phyloP scores from a whole-genome alignment of 2,888 invertebrate species.

The Scrobipalpa costella region DNA sequence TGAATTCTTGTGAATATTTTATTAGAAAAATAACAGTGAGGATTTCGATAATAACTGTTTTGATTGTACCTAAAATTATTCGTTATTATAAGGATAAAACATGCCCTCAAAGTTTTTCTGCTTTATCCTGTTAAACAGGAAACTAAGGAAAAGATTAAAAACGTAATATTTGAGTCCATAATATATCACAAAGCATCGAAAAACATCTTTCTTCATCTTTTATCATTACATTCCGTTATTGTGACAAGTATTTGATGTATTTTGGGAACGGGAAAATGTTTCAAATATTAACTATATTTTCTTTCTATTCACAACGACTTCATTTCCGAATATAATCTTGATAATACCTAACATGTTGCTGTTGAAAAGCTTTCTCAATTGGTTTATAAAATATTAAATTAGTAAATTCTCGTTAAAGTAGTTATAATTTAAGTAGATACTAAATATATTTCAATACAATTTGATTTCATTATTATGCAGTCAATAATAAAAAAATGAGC shows the following conservation, averaged over 20 bases:
- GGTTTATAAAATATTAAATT: too few species aligned
- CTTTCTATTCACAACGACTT: not conserved
- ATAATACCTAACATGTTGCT: not conserved
- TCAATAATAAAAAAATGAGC: too few species aligned
- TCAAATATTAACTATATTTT: constrained; percentile 17
- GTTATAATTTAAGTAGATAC: too few species aligned
- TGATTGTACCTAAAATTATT: too few species aligned
- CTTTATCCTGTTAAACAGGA: not conserved
- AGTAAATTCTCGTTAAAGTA: too few species aligned
- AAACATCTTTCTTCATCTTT: not conserved
- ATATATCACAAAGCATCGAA: not conserved
- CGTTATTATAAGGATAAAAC: too few species aligned
- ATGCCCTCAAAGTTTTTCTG: not conserved
- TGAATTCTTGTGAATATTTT: too few species aligned
- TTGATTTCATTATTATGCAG: too few species aligned
- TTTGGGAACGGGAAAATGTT: constrained; percentile 5
- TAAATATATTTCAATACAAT: too few species aligned
- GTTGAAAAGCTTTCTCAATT: too few species aligned
- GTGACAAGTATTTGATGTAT: not conserved
- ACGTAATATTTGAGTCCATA: not conserved
- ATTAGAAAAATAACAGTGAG: too few species aligned
- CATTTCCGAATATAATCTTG: constrained; percentile 1
- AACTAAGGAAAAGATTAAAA: not conserved
- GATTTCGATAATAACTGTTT: too few species aligned
- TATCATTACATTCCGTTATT: not conserved